Evolutionary conservation across 1,140 invertebrate species (phyloP), one percentile per base, ranked within the genome.

Genomic region (Sarcophaga peregrina): DNA sequence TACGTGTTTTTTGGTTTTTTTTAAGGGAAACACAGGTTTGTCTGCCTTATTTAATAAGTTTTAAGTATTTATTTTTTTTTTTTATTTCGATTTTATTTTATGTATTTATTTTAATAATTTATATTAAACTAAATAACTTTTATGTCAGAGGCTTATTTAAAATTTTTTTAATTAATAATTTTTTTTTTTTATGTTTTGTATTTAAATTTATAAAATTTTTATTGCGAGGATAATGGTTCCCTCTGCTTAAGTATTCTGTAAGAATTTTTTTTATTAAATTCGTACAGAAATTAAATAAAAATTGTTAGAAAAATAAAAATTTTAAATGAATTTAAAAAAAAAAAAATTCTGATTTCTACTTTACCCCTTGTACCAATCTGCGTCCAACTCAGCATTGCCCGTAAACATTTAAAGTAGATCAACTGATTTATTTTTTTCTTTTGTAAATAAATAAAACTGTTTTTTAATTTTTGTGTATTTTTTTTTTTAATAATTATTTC

Each of bases 401-500:
- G n/a, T n/a, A n/a, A n/a, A n/a, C n/a, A n/a, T n/a, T n/a, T 37
- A 37, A 37, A 37, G 25, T 37, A 37, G 25, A 37, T 37, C 25
- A 37, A 37, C 1, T 37, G 25, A 1, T 37, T 37, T 37, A 37
- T 2, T 37, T 37, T 37, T 37, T 37, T 37, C 4, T 4, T 37
- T 37, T 37, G n/a, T 37, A 37, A 37, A 37, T 37, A 37, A 37
- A 37, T 37, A 37, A 37, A 37, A 37, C 25, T 37, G 25, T 1
- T 37, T 37, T 37, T 37, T 37, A n/a, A n/a, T 78, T 9, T 25
- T 78, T 74, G 17, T 78, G 50, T 37, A 37, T 37, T 37, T 37
- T 78, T 50, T 78, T 78, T 78, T 78, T 45, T 76, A 76, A 76
- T 76, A 76, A 84, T 86, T 85, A 85, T 85, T 84, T 84, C 84